These are phyloP conservation scores for Pegea sp. DNA, from an alignment of 23 tunicate genomes.

Conservation along the genomic window DNA sequence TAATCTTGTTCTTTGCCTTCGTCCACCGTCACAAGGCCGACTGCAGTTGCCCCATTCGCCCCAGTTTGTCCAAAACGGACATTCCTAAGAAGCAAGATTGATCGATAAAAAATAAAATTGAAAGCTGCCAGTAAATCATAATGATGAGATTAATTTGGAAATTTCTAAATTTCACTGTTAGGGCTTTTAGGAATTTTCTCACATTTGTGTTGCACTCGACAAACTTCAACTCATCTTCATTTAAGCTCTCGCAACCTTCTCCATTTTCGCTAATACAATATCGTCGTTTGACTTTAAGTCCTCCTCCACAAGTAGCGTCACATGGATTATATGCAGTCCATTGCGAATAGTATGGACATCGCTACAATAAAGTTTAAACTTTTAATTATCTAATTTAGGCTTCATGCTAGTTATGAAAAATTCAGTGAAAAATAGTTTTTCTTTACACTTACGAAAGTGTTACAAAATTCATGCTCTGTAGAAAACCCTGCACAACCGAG, in stretches of 20 bases:
- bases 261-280: neutral
- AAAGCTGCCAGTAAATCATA: no score
- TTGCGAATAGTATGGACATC: slow-evolving; percentile 31
- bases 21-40: slow-evolving; percentile 19
- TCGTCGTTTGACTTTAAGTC: neutral
- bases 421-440: no score
- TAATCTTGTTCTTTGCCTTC: slow-evolving; percentile 4
- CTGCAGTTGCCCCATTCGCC: slow-evolving; percentile 6
- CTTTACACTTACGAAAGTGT: slow-evolving; percentile 18
- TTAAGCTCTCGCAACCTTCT: neutral
- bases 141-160: no score
- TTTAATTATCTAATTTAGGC: neutral
- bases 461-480: slow-evolving; percentile 14
- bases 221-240: slow-evolving; percentile 2
- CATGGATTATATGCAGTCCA: slow-evolving; percentile 37
- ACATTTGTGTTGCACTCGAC: neutral
- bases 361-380: slow-evolving; percentile 14
- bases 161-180: no score
- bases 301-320: slow-evolving; percentile 26
- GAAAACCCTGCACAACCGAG: slow-evolving; percentile 38
- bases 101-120: neutral
- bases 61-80: slow-evolving; percentile 29
- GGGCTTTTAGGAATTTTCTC: no score
- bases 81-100: slow-evolving; percentile 6
- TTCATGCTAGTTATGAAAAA: no score